A percentile compares a stretch with the other conserved stretches of the same genome.
phyloP scores from a whole-genome alignment of 1,140 invertebrate genomes.

The Pseudomyrmex gracilis region DNA sequence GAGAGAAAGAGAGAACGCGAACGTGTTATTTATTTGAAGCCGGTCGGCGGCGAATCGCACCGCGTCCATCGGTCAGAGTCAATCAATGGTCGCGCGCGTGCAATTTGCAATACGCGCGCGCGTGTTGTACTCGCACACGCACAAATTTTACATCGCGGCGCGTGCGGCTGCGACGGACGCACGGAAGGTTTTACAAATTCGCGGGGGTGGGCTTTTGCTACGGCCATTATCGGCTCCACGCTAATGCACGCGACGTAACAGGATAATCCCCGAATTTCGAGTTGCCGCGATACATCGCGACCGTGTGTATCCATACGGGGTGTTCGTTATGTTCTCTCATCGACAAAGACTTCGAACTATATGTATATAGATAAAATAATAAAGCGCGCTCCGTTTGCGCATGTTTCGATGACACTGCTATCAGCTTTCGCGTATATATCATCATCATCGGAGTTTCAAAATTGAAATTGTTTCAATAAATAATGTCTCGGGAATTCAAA shows the following conservation, averaged over 20 bases:
- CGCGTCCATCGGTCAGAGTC: conserved; percentile 50
- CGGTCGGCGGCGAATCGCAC: conserved; percentile 39
- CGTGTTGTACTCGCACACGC: conserved; percentile 44
- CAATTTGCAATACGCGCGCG: conserved; percentile 44
- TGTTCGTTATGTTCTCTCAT: conserved; percentile 9
- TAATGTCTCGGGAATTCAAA: too few species aligned
- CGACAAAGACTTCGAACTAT: not conserved
- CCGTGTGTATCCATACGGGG: conserved; percentile 41
- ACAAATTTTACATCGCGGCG: conserved; percentile 72
- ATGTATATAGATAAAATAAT: too few species aligned
- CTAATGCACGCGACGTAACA: conserved; percentile 78
- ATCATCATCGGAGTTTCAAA: too few species aligned
- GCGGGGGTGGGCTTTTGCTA: conserved; percentile 69
- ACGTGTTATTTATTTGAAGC: conserved; percentile 49
- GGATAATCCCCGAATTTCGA: conserved; percentile 74
- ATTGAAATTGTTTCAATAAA: too few species aligned
- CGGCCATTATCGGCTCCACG: conserved; percentile 76
- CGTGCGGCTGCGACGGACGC: conserved; percentile 49
- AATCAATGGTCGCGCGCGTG: conserved; percentile 56
- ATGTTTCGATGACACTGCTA: not conserved
- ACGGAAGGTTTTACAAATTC: conserved; percentile 74
- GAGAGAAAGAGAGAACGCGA: not conserved
- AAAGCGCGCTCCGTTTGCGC: too few species aligned
- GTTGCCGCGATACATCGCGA: conserved; percentile 52
- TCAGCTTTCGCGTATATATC: too few species aligned